Evolutionary conservation across 2,888 invertebrate genomes (phyloP), one percentile per base, ranked within the genome.

Genomic region (Exocentrus adspersus): DNA sequence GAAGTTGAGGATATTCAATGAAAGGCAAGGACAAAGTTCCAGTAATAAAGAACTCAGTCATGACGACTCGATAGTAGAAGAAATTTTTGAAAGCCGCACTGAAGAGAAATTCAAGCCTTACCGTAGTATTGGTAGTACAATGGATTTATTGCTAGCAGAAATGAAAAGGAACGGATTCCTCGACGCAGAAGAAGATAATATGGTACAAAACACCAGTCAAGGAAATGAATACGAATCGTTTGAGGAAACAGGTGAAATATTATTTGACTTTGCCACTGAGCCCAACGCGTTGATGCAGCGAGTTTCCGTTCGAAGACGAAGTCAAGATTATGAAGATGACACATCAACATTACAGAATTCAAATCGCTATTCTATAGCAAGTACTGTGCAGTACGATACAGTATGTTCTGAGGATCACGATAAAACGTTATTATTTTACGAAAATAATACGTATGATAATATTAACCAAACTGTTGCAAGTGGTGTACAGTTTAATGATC

Each of bases 81-180:
- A n/a, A n/a, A n/a, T n/a, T n/a, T n/a, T n/a, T n/a, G n/a, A n/a
- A n/a, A n/a, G n/a, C n/a, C n/a, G n/a, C n/a, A 62, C 63, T 45
- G 64, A 70, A 19, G 69, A 65, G 1, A 68, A 73, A 52, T 70
- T 69, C 17, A 73, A 75, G 60, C 48, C 59, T 21, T 74, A 67
- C 24, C 51, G 74, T 21, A 64, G 65, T 45, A 30, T 73, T 12
- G 64, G 72, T 7, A 19, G 45, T 9, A 66, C 71, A 63, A 70
- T 75, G 61, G 74, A 75, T 57, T 37, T 60, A 5, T 68, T 69
- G 54, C 9, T 72, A n/a, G 71, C 69, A 20, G 64, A 74, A 43
- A 73, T 74, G 74, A 64, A 59, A 58, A 52, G 53, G 9, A 73
- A 74, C 52, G 73, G 74, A 1, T 72, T 71, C 21, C 32, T 69